phyloP scores from a whole-genome alignment of 2,113 vertebrate species.

The Nicator chloris region DNA sequence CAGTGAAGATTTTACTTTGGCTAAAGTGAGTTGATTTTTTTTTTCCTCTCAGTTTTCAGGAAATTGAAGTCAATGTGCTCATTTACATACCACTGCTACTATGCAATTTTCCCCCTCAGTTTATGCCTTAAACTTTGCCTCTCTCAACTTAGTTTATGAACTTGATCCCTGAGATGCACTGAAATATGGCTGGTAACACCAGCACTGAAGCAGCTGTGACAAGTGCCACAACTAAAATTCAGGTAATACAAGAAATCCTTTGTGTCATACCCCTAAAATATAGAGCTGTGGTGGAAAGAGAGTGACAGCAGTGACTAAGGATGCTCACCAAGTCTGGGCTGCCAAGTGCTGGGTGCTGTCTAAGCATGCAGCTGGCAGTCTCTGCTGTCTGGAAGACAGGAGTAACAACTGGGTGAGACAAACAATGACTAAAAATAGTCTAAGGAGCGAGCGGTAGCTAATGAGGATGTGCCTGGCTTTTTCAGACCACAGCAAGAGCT shows the following conservation, averaged over 20 bases:
- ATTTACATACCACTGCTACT: background rate
- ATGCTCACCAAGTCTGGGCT: background rate
- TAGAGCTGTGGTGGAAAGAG: background rate
- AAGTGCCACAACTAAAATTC: background rate
- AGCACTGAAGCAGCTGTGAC: background rate
- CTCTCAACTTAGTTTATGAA: background rate
- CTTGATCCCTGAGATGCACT: background rate
- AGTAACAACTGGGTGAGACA: background rate
- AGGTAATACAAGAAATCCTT: background rate
- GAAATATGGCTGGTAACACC: background rate
- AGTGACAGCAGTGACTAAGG: background rate
- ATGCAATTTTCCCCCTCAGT: background rate
- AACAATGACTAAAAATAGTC: constrained; percentile 18
- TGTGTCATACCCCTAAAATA: background rate
- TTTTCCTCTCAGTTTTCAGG: background rate
- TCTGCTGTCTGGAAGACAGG: background rate
- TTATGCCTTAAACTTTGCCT: background rate
- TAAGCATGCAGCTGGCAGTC: background rate
- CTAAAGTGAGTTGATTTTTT: background rate
- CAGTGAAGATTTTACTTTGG: background rate
- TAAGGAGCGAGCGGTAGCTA: background rate
- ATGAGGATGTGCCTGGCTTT: background rate
- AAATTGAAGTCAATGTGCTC: background rate
- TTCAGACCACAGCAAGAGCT: background rate
- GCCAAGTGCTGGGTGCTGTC: background rate